phyloP scores from a whole-genome alignment of 1,140 invertebrate genomes.

The Mactra quadrangularis region DNA sequence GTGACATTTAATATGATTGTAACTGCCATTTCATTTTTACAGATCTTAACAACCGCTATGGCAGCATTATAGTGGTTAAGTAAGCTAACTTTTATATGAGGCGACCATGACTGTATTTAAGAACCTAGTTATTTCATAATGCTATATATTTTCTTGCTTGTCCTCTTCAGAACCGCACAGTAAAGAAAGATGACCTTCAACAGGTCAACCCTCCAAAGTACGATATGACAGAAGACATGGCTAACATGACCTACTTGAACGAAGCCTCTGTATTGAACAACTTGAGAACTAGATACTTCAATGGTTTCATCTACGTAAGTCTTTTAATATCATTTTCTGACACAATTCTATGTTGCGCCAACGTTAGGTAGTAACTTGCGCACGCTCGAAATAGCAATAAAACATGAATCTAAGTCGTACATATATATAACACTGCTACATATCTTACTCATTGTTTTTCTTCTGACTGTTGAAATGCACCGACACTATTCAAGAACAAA shows the following conservation, averaged over 20 bases:
- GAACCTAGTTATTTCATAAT: neutral
- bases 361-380: too few species aligned
- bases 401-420: neutral
- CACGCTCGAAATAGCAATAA: too few species aligned
- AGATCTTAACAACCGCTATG: too few species aligned
- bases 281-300: slow-evolving; percentile 98
- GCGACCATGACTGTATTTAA: too few species aligned
- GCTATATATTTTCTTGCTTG: neutral
- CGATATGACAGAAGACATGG: slow-evolving; percentile 99
- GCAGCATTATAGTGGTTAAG: too few species aligned
- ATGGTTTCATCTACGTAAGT: slow-evolving; percentile 99
- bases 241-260: slow-evolving; percentile 99
- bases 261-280: slow-evolving; percentile 99
- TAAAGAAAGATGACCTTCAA: slow-evolving; percentile 98
- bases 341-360: too few species aligned
- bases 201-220: slow-evolving; percentile 99
- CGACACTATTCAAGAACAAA: too few species aligned
- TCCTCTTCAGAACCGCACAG: slow-evolving; percentile 86
- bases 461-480: too few species aligned
- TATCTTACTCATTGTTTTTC: too few species aligned
- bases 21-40: too few species aligned
- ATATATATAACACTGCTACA: neutral
- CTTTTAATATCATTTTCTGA: neutral
- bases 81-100: too few species aligned
- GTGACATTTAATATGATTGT: neutral